Evolutionary conservation across 2,113 vertebrate genomes (phyloP).

Genomic region (Lophochroa leadbeateri): DNA sequence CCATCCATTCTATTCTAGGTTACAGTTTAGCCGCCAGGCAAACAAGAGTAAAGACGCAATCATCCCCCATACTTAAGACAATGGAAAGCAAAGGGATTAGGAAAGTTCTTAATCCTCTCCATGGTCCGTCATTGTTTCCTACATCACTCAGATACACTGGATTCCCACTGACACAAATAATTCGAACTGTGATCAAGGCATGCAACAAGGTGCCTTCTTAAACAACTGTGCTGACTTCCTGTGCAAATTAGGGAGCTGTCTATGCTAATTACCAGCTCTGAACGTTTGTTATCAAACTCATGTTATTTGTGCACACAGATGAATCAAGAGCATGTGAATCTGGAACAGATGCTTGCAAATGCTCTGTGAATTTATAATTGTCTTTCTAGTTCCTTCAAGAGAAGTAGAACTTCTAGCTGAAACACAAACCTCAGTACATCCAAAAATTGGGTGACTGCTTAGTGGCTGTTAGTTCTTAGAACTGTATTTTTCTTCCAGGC

Average conservation of each 20-base stretch:
- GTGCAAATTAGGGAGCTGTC: slow-evolving; percentile 44
- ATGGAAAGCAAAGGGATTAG: too few relatives aligned
- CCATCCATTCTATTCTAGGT: too few relatives aligned
- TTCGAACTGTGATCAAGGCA: neutral
- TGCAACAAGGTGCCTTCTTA: neutral
- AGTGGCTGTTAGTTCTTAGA: neutral
- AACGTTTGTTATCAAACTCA: slow-evolving; percentile 11
- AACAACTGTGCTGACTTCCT: neutral
- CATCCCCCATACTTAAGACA: too few relatives aligned
- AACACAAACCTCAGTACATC: neutral
- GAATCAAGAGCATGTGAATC: slow-evolving; percentile 22
- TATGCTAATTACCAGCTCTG: slow-evolving; percentile 30
- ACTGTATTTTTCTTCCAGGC: neutral
- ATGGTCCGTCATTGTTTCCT: too few relatives aligned
- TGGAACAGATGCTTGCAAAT: neutral
- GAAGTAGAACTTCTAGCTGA: neutral
- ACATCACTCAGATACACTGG: neutral
- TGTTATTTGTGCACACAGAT: slow-evolving; percentile 31
- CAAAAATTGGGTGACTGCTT: neutral
- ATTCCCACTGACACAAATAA: neutral
- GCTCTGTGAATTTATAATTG: neutral
- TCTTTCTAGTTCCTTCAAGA: neutral
- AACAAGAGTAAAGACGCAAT: too few relatives aligned
- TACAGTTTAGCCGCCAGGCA: too few relatives aligned
- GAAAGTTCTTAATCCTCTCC: too few relatives aligned